A percentile compares a stretch with the other conserved stretches of the same genome.
These are phyloP conservation scores for Diloba caeruleocephala DNA, from an alignment of 2,888 invertebrate genomes.

Conservation along the genomic window DNA sequence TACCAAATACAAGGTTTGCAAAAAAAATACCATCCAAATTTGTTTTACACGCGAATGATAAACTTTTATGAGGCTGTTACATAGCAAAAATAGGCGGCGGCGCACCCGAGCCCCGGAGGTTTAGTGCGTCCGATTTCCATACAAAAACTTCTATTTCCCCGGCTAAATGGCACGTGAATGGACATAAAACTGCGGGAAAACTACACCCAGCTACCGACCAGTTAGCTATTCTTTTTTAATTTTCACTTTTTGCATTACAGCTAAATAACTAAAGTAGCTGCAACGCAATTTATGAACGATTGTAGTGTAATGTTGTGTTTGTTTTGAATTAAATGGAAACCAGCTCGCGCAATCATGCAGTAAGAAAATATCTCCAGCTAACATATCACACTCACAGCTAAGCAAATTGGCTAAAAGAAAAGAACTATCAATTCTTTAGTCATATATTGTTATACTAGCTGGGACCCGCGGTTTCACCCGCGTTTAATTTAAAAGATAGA, in stretches of 20 bases:
- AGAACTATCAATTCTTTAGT: too few species aligned
- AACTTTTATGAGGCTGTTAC: constrained; percentile 84
- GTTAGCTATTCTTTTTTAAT: constrained; percentile 63
- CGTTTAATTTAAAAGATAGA: too few species aligned
- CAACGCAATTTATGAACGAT: constrained; percentile 20
- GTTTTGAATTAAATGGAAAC: not conserved
- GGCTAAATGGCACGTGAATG: constrained; percentile 88
- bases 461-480: too few species aligned
- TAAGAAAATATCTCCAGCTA: not conserved
- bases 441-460: too few species aligned
- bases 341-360: not conserved
- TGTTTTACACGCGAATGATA: constrained; percentile 79
- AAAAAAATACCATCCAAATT: constrained; percentile 66
- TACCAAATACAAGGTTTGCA: constrained; percentile 31
- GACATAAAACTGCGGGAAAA: constrained; percentile 86
- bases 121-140: constrained; percentile 88
- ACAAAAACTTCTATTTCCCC: constrained; percentile 89
- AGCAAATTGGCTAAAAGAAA: too few species aligned
- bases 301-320: not conserved
- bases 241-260: constrained; percentile 64
- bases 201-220: constrained; percentile 71
- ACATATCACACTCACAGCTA: too few species aligned
- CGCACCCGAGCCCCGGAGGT: constrained; percentile 74
- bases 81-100: constrained; percentile 82
- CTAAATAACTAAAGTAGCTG: constrained; percentile 45